Evolutionary conservation across 2,113 vertebrate genomes (phyloP).

Genomic region (Hemichromis elongatus): DNA sequence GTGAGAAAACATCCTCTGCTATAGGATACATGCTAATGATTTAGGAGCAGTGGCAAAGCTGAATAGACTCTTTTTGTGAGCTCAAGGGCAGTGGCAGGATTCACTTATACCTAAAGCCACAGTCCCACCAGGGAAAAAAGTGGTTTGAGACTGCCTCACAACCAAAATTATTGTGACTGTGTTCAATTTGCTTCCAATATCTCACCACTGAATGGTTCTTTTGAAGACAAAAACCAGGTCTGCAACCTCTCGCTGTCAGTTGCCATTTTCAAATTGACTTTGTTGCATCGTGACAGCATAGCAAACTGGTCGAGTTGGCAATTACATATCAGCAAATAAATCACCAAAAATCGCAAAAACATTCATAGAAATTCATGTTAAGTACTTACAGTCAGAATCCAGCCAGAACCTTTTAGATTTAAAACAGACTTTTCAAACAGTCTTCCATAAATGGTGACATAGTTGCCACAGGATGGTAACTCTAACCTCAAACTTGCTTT

Average conservation of each 20-base stretch:
- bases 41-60: background rate
- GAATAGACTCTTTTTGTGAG: background rate
- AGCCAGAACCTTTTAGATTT: background rate
- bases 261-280: background rate
- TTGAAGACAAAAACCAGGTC: background rate
- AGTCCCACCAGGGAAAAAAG: background rate
- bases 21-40: background rate
- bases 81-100: background rate
- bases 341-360: background rate
- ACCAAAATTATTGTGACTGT: background rate
- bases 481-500: background rate
- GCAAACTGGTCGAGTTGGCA: too few relatives aligned
- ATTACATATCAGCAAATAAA: too few relatives aligned
- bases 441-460: background rate
- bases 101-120: background rate
- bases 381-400: background rate
- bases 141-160: rapidly evolving
- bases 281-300: background rate
- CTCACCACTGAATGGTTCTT: rapidly evolving
- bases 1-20: background rate
- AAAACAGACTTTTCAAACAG: background rate
- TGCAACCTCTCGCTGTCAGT: background rate
- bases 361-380: background rate
- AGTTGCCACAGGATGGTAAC: background rate
- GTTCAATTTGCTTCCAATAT: background rate